phyloP scores from a whole-genome alignment of 2,797 vertebrate species.

The Bryconaethiops microstoma region DNA sequence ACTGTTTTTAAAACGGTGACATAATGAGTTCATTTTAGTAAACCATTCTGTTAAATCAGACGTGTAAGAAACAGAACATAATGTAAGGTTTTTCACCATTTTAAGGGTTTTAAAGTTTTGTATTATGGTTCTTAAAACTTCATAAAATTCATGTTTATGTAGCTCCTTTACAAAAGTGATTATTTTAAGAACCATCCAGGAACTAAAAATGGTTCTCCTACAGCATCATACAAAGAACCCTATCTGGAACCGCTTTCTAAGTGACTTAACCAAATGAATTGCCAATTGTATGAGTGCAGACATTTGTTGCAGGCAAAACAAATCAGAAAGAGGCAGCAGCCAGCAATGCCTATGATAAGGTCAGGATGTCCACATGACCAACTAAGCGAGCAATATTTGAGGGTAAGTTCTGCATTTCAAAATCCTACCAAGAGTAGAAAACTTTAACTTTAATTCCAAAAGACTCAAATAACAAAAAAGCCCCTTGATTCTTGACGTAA shows the following conservation, averaged over 20 bases:
- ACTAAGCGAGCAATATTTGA: not conserved
- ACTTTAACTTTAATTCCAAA: not conserved
- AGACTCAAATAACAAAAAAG: conserved; percentile 10
- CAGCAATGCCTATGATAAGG: conserved; percentile 8
- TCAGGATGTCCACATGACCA: conserved; percentile 7
- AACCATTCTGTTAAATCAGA: too few species aligned
- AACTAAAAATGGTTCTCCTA: too few species aligned
- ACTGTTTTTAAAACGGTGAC: too few species aligned
- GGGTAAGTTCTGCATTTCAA: not conserved
- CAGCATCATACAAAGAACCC: not conserved
- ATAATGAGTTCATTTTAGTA: too few species aligned
- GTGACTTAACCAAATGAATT: not conserved
- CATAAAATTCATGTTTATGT: too few species aligned
- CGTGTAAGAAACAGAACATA: too few species aligned
- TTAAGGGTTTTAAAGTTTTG: too few species aligned
- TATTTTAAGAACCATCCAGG: too few species aligned
- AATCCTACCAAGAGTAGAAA: not conserved
- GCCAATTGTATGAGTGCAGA: not conserved
- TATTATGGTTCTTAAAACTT: too few species aligned
- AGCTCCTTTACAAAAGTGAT: too few species aligned
- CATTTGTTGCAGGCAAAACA: not conserved
- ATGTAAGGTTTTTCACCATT: too few species aligned
- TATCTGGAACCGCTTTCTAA: too few species aligned
- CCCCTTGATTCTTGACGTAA: not conserved
- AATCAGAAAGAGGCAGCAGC: not conserved